Conservation (phyloP, 2,113 vertebrate genomes). For the Rhinoderma darwinii region DNA sequence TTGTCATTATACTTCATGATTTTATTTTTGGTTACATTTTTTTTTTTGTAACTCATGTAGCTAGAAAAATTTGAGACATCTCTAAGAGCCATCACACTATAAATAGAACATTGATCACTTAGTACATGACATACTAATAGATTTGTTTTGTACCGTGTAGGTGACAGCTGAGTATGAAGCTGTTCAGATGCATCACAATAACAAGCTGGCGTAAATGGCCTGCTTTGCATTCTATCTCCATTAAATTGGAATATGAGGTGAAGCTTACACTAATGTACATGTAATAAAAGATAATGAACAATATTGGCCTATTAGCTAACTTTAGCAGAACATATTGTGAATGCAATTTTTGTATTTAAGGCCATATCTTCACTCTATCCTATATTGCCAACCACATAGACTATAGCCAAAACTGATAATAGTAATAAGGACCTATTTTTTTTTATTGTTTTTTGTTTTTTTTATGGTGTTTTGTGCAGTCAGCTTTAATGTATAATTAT, state of each 20-base stretch:
- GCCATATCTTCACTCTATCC: not conserved
- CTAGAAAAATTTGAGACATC: conserved; percentile 4
- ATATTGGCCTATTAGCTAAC: conserved; percentile 21
- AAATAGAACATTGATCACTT: conserved; percentile 50
- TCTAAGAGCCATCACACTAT: conserved; percentile 38
- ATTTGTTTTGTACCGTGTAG: conserved; percentile 32
- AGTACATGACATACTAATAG: conserved; percentile 42
- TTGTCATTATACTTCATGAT: conserved; percentile 5
- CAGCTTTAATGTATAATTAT: too few species aligned
- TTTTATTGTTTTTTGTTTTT: not conserved
- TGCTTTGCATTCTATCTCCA: conserved; percentile 41
- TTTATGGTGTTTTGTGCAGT: not conserved
- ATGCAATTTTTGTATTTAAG: not conserved
- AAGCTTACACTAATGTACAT: conserved; percentile 17
- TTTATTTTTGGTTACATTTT: not conserved
- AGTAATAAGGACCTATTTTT: too few species aligned
- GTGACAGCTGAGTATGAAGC: conserved; percentile 37
- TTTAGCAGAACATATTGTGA: not conserved
- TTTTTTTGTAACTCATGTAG: not conserved
- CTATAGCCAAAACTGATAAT: not conserved
- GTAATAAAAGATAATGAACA: conserved; percentile 44
- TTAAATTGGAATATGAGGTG: conserved; percentile 43
- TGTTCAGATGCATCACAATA: conserved; percentile 45
- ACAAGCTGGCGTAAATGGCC: conserved; percentile 29
- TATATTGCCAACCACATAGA: not conserved